Evolutionary conservation across 2,113 vertebrate species (phyloP), one percentile per base, ranked within the genome.

Genomic region (Pleuronectes platessa): DNA sequence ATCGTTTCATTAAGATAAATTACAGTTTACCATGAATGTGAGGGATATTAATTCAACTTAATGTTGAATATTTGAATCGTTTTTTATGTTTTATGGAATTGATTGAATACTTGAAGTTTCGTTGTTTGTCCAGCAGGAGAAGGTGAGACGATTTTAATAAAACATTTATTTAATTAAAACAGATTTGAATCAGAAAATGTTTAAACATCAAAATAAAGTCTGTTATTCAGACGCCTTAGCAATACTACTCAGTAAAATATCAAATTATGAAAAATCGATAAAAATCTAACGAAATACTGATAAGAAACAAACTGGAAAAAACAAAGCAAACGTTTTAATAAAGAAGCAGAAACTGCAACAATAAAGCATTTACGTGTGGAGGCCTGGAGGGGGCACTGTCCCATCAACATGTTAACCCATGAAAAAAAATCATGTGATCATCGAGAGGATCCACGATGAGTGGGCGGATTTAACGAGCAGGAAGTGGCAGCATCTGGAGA

Each of bases 401-500:
- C 3, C 17, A 4, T 51, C 47, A 18, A 18, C 14, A 51, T 4
- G 4, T 51, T 1, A 53, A 5, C 1, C 47, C 47, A 49, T 10
- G 37, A 18, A 47, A 10, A 49, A 3, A 40, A 40, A 9, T 47
- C 45, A 47, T 4, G 15, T 47, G 45, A 5, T 47, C 13, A 17
- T 17, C 13, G 12, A 13, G 12, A 45, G 42, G 17, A 51, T 10
- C 40, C 54, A 56, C 10, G 53, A 56, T 11, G 54, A 24, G 54
- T 3, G n/a, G 37, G 37, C 37, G 15, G n/a, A 23, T 31, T 86
- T 89, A 92, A 72, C 82, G 90, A 35, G 56, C 87, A 1, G 94
- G 88, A 1, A 97, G 70, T 0, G 86, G 75, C 85, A 97, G 95
- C 96, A 97, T 96, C 71, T 97, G 95, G 61, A 99, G 96, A 1